Evolutionary conservation across 2,797 vertebrate genomes (phyloP), one percentile per base, ranked within the genome.

Genomic region (Aulostomus chinensis): DNA sequence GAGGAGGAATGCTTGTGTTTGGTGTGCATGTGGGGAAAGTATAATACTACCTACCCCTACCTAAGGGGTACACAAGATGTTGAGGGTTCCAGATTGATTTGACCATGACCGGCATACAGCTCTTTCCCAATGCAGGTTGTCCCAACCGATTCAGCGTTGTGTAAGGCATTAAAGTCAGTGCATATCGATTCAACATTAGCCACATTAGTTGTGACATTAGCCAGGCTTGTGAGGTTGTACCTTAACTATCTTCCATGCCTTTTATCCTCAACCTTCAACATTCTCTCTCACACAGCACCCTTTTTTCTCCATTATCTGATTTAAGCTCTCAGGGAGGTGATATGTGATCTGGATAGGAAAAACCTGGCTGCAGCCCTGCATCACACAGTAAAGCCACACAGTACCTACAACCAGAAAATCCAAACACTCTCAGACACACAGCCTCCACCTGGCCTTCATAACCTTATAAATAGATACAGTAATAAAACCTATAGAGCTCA

Each of bases 301-400:
- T 2, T 39, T 33, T 18, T 38, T 37, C 38, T 21, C 5, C 10
- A 17, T 70, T 42, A 73, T 43, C 26, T 61, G 36, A 63, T 50
- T 20, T 25, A 20, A 38, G 10, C 29, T 48, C 24, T 28, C 14
- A n/a, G 35, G 51, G 13, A 38, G 26, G 5, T 68, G 68, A 75
- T 61, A 70, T 60, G 28, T 57, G 64, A 79, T 76, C 49, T 60
- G 32, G 37, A 54, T 56, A 54, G 50, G n/a, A 47, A 35, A 68
- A 55, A 26, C 34, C 51, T 54, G 53, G 59, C 60, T 7, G 29
- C 38, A 59, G 58, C 8, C 10, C 35, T 33, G 35, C 40, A 67
- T 67, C 69, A 54, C 63, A 46, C 10, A 2, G 2, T n/a, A 35
- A 16, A 51, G 41, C 34, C 31, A 31, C 21, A 42, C 25, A 48